Evolutionary conservation across 1,140 invertebrate species (phyloP), one percentile per base, ranked within the genome.

Genomic region (Paraescarpia echinospica): DNA sequence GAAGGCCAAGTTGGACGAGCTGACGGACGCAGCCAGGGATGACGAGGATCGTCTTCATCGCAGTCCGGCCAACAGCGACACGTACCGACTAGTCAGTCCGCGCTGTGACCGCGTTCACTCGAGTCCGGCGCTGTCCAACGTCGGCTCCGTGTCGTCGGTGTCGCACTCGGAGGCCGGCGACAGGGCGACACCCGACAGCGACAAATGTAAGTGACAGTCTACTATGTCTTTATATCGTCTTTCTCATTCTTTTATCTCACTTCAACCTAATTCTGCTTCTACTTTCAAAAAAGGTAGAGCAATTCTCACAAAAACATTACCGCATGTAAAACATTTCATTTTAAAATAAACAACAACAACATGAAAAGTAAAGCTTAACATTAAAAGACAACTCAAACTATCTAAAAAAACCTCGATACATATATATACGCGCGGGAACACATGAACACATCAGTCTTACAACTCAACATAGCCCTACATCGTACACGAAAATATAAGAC

Each of bases 1-100:
- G 93, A 94, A 94, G 92, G 90, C 93, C 0, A 95, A 95, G 93
- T 92, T 93, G 51, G 95, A 95, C 59, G 95, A 95, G n/a, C 33
- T 18, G 34, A 34, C 90, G 35, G 34, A 34, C 34, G 33, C 90
- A 12, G 14, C 90, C 12, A 41, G 90, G 35, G 90, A 90, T 4
- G 90, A 34, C 9, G 34, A 34, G 18, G 90, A 90, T 41, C 59
- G 59, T 2, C 14, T 77, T 77, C 59, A 77, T 77, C 59, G 59
- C 59, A 77, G 59, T 77, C 59, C 59, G 59, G 90, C 34, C 90
- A 90, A 41, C 90, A 90, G 90, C 35, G 35, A 34, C 90, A 41
- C 34, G 34, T 34, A 41, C n/a, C 90, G 90, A 31, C 34, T 34
- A 2, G 90, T 34, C 90, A 90, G 90, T 41, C 90, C 90, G 33